Evolutionary conservation across 37 sponge, comb jelly and placozoan genomes (phyloP), one percentile per base, ranked within the genome.

Genomic region (Cladorhizidae sp.): DNA sequence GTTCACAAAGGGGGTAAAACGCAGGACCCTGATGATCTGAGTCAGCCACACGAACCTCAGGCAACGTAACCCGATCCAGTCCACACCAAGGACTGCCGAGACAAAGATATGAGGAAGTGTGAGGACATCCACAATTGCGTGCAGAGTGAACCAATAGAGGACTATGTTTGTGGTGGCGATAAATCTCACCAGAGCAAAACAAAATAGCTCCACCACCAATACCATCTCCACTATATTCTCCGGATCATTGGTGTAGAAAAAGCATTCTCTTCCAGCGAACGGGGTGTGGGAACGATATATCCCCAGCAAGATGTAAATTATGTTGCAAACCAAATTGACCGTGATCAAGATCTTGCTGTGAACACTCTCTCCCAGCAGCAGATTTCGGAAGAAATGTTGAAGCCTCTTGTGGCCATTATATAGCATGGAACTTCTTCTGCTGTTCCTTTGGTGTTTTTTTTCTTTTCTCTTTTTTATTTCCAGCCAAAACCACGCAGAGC

Each of bases 21-120:
- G 67, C 26, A 87, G 36, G n/a, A 90, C 54, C 31, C 75, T 61
- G 3, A 43, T 39, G 6, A 85, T n/a, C 14, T 80, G 80, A 52
- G 63, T 84, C 22, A 94, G 64, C 74, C 70, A 80, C 32, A 94
- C 23, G 33, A 94, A 85, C 3, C 95, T 59, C 41, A 90, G 64
- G 39, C 69, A 63, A 29, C 91, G 72, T 40, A 90, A 20, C 0
- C 86, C 95, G 29, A 90, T 55, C 95, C 95, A 94, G 65, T 89
- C 88, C 32, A 74, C 42, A 2, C 78, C 79, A n/a, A 85, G 49
- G 17, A 67, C 56, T 14, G 87, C 23, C 6, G 88, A 81, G 9
- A 94, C 59, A 51, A 87, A 80, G 38, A 82, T 78, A n/a, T 83
- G 81, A 0, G 89, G 88, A 17, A 94, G 50, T 33, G 95, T 94